Conservation (phyloP, 2,113 vertebrate species). For the Nothoprocta perdicaria region DNA sequence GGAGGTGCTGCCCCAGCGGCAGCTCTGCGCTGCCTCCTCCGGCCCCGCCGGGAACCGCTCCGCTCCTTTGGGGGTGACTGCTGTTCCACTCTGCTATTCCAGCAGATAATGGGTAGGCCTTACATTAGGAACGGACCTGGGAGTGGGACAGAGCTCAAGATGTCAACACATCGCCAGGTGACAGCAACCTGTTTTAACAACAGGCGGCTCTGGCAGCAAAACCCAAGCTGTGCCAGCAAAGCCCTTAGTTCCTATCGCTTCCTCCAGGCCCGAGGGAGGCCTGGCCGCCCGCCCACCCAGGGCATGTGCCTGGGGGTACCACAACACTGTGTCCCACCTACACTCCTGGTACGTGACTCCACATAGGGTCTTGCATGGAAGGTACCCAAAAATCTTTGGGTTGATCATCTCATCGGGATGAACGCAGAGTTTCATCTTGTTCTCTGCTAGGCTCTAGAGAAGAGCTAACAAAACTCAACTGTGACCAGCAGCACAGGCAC, state of each 20-base stretch:
- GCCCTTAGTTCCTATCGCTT: background rate
- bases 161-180: background rate
- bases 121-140: background rate
- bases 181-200: background rate
- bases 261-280: background rate
- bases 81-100: background rate
- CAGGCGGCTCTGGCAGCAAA: slow-evolving; percentile 17
- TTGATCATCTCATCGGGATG: background rate
- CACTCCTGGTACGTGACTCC: background rate
- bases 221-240: slow-evolving; percentile 30
- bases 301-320: background rate
- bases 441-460: background rate
- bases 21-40: accelerated
- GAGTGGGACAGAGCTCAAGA: background rate
- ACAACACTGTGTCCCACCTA: background rate
- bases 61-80: background rate
- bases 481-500: background rate
- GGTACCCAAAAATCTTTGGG: background rate
- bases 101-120: background rate
- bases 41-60: background rate
- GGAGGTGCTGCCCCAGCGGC: background rate
- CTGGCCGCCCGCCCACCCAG: too few species aligned
- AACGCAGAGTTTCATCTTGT: background rate
- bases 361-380: background rate
- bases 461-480: background rate